Evolutionary conservation across 2,797 vertebrate genomes (phyloP), one percentile per base, ranked within the genome.

Genomic region (Oreortyx pictus): DNA sequence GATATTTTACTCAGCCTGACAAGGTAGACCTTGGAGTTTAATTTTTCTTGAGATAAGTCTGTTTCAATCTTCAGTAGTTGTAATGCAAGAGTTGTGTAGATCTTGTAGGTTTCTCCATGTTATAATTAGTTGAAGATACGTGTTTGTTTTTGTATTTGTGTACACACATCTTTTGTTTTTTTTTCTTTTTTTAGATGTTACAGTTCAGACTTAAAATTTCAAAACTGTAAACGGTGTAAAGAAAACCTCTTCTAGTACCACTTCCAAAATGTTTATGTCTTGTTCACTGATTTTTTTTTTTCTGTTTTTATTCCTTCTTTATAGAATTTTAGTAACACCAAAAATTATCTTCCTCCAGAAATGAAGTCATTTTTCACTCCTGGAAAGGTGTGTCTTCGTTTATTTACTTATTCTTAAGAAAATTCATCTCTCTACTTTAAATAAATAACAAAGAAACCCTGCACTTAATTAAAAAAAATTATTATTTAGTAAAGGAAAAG

Each of bases 281-380:
- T 0, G 0, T 43, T 73, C 6, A 4, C 14, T 83, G 50, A n/a
- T 76, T 29, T 14, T 27, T 59, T 33, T 44, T 49, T 8, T 60
- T 77, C 22, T 86, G 7, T 66, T 39, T 67, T 67, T 44, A 17
- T 49, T 14, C 2, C 12, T 95, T 85, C 65, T 56, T 95, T 97
- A 52, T 97, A 99, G 99, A 99, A 99, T 97, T 99, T 99, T 97
- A 99, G 98, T 98, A 99, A 99, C 98, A 99, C 99, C 96, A 99
- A 99, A 98, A 99, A 99, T 96, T 99, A 99, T 67, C 98, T 99
- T 95, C 99, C 99, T 91, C 97, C 99, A 47, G 99, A 99, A 98
- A 99, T 99, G 99, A 99, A 99, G 96, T 97, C 98, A 1, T 99
- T 99, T 97, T 99, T 99, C 94, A 99, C 99, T 76, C 99, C 99